phyloP scores from a whole-genome alignment of 2,888 invertebrate species.

The Cryptus armator region DNA sequence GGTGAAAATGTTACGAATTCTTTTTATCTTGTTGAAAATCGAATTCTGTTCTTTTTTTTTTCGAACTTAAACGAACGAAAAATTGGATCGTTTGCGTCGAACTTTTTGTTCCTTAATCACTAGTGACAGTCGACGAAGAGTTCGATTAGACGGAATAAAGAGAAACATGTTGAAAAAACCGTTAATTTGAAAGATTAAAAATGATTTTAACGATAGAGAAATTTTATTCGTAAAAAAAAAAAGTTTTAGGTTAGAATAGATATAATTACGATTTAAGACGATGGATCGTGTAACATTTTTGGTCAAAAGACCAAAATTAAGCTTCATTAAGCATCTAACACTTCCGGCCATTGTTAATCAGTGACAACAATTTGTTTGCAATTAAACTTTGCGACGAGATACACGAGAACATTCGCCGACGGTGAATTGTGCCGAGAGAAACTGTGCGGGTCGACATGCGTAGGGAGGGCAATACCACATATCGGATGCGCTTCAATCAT shows the following conservation, averaged over 20 bases:
- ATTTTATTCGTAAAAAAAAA: neutral
- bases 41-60: neutral
- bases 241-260: constrained; percentile 70
- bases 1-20: neutral
- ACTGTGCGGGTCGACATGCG: no score
- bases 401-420: neutral
- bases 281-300: constrained; percentile 68
- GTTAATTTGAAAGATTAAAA: neutral
- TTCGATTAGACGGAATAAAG: neutral
- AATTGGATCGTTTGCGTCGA: neutral
- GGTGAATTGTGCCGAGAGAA: neutral
- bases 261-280: constrained; percentile 73
- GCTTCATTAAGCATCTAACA: constrained; percentile 69
- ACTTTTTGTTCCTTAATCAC: neutral
- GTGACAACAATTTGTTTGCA: constrained; percentile 19
- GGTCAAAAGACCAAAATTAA: constrained; percentile 70
- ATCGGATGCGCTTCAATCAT: neutral
- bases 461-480: neutral
- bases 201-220: neutral
- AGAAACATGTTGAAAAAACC: neutral
- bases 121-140: neutral
- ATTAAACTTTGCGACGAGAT: neutral
- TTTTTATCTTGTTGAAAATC: neutral
- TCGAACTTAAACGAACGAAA: neutral
- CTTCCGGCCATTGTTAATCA: constrained; percentile 73